Percentiles rank a stretch among this genome's conserved stretches.
Evolutionary conservation across 2,797 vertebrate genomes (phyloP).

Genomic region (Allobates femoralis): DNA sequence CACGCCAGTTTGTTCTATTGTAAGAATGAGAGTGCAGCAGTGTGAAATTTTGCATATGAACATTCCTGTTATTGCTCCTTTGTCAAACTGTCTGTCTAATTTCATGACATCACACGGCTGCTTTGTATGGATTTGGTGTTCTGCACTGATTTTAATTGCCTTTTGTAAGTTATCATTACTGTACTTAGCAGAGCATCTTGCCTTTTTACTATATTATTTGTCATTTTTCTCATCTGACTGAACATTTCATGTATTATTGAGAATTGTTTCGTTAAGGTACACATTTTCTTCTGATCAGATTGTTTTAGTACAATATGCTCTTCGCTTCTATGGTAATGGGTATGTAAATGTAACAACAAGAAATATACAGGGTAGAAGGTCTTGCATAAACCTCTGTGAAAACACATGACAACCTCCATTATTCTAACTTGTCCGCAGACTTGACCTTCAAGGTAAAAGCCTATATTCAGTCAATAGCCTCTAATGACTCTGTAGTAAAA

Average conservation of each 20-base stretch:
- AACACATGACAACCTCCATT: neutral
- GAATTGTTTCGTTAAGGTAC: neutral
- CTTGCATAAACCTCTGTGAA: neutral
- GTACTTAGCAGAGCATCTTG: conserved; percentile 38
- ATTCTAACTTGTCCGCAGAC: neutral
- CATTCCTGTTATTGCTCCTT: conserved; percentile 56
- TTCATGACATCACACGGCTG: conserved; percentile 52
- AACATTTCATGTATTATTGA: neutral
- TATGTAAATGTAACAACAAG: neutral
- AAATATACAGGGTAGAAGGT: neutral
- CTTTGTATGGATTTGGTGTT: conserved; percentile 50
- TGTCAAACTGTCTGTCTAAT: conserved; percentile 61
- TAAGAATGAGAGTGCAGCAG: conserved; percentile 39
- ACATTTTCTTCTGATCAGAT: conserved; percentile 17
- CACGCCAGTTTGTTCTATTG: conserved; percentile 50
- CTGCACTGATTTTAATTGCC: conserved; percentile 58
- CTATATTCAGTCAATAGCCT: neutral
- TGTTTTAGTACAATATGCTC: neutral
- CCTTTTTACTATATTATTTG: conserved; percentile 35
- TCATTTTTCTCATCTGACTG: neutral
- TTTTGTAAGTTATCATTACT: conserved; percentile 52
- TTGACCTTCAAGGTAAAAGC: neutral
- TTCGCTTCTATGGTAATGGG: neutral
- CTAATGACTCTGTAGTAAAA: neutral
- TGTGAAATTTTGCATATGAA: conserved; percentile 58